Conservation (phyloP, 2,797 vertebrate species). For the Acrocephalus scirpaceus region DNA sequence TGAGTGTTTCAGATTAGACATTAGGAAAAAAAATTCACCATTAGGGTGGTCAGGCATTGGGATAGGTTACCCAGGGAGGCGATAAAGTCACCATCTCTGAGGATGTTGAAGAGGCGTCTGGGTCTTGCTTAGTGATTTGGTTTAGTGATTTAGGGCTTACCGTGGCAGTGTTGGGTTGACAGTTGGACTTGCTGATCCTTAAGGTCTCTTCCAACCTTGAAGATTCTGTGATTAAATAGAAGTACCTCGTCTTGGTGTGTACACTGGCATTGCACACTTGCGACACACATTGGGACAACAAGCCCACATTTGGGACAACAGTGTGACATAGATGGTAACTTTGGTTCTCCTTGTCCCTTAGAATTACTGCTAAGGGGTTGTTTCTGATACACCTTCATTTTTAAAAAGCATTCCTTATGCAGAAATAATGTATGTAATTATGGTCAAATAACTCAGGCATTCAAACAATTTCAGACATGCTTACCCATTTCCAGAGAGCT, state of each 20-base stretch:
- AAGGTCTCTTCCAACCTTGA: background rate
- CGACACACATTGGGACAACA: background rate
- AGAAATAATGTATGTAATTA: background rate
- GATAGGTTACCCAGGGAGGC: background rate
- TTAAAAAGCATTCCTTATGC: background rate
- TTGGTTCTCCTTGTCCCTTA: background rate
- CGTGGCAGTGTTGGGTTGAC: background rate
- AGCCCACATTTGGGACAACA: background rate
- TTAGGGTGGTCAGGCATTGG: background rate
- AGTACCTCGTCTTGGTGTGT: background rate
- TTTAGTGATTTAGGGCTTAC: background rate
- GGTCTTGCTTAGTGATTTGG: accelerated
- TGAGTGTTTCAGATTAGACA: background rate
- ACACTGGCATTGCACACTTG: background rate
- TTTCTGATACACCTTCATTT: background rate
- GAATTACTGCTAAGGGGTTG: background rate
- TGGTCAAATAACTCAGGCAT: background rate
- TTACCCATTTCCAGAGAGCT: background rate
- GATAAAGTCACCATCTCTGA: background rate
- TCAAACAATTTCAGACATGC: background rate
- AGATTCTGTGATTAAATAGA: background rate
- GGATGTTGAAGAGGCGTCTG: background rate
- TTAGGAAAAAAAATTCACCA: background rate
- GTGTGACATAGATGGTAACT: accelerated
- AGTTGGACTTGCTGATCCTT: background rate